A percentile compares a stretch with the other conserved stretches of the same genome.
Evolutionary conservation across 2,797 vertebrate species (phyloP).

Genomic region (Tapera naevia): DNA sequence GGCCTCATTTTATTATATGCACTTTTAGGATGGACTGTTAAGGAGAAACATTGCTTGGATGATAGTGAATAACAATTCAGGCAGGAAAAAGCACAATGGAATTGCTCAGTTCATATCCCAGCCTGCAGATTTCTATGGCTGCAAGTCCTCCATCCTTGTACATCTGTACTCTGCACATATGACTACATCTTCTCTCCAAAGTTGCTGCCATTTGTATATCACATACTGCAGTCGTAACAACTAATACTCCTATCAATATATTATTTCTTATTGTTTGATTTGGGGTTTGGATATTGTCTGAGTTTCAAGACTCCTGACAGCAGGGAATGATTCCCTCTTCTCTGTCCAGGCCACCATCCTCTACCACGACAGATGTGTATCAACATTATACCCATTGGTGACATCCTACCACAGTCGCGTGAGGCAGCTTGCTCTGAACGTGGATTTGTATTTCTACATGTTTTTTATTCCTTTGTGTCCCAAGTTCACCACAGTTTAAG

Average conservation of each 20-base stretch:
- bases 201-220: background rate
- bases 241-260: background rate
- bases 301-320: background rate
- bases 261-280: background rate
- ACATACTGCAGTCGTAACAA: background rate
- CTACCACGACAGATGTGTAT: background rate
- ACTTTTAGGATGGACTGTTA: background rate
- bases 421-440: background rate
- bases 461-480: background rate
- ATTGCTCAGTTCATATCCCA: background rate
- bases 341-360: background rate
- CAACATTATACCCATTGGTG: fast-evolving
- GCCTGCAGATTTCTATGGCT: background rate
- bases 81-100: background rate
- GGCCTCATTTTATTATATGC: background rate
- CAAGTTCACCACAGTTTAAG: background rate
- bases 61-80: background rate
- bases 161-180: background rate
- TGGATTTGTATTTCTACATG: fast-evolving
- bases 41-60: background rate
- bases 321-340: background rate
- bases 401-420: background rate
- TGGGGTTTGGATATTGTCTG: background rate
- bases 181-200: background rate
- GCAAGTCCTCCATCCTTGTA: background rate